Evolutionary conservation across 2,113 vertebrate genomes (phyloP).

Genomic region (Cygnus buccinator): DNA sequence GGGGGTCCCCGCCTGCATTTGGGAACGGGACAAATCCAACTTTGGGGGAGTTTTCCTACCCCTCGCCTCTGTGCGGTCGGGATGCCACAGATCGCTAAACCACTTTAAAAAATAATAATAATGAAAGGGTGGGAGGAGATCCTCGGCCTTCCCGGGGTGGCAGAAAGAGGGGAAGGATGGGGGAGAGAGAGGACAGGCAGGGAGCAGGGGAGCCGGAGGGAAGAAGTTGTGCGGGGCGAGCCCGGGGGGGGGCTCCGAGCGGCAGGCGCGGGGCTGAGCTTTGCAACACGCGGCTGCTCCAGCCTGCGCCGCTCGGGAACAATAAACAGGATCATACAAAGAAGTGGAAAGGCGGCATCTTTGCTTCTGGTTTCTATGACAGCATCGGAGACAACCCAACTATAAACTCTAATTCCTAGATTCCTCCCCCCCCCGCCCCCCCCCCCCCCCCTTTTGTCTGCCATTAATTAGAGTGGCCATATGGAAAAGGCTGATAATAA

Average conservation of each 20-base stretch:
- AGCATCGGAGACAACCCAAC: slow-evolving; percentile 69
- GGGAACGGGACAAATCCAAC: background rate
- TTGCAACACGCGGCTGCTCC: slow-evolving; percentile 37
- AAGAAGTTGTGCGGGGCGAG: background rate
- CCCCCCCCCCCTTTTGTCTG: slow-evolving; percentile 78
- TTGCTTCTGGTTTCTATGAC: slow-evolving; percentile 73
- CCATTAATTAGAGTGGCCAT: slow-evolving; percentile 83
- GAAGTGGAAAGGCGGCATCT: slow-evolving; percentile 59
- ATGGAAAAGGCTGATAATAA: slow-evolving; percentile 78
- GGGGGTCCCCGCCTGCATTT: background rate
- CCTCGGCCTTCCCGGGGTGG: background rate
- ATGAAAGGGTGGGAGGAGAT: fast-evolving
- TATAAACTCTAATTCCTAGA: slow-evolving; percentile 75
- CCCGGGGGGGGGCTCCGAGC: background rate
- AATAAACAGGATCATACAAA: slow-evolving; percentile 73
- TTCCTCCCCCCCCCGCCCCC: background rate
- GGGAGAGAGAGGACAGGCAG: background rate
- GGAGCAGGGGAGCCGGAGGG: background rate
- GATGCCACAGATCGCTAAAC: background rate
- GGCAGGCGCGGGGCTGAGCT: background rate
- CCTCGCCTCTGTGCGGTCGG: background rate
- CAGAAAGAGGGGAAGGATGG: background rate
- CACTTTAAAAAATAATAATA: background rate
- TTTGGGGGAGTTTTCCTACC: background rate
- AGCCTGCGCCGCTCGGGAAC: slow-evolving; percentile 32